These are phyloP conservation scores for Tragelaphus scriptus DNA, from an alignment of 2,113 vertebrate genomes.

Conservation along the genomic window DNA sequence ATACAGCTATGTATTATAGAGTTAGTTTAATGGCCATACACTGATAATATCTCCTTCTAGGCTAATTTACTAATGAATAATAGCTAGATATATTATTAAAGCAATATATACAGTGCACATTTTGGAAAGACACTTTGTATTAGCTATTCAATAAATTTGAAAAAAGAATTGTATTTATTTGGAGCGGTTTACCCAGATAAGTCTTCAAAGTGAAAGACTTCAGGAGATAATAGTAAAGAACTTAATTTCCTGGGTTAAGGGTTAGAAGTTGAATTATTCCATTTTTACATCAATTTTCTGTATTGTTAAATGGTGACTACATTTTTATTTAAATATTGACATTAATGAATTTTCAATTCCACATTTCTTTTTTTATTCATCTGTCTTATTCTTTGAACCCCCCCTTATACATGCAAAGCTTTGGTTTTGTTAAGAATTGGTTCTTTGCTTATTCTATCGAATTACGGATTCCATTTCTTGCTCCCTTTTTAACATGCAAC, in stretches of 20 bases:
- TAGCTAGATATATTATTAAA: neutral
- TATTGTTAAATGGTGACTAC: neutral
- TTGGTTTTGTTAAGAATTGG: neutral
- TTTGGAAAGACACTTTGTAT: neutral
- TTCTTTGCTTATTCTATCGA: neutral
- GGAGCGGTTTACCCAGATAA: neutral
- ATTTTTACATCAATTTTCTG: neutral
- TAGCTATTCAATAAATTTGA: neutral
- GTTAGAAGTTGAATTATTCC: neutral
- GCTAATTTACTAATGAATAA: neutral
- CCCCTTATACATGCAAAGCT: neutral
- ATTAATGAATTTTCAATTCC: neutral
- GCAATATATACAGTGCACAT: neutral
- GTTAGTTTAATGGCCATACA: neutral
- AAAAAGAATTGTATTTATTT: neutral
- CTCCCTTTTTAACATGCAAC: neutral
- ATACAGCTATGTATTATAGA: neutral
- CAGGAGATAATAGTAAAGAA: neutral
- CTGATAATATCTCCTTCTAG: neutral
- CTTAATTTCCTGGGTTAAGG: neutral
- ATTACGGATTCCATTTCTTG: neutral
- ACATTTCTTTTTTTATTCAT: neutral
- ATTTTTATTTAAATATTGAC: neutral
- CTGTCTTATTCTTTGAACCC: neutral
- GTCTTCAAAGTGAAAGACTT: neutral